Evolutionary conservation across 37 sponge, comb jelly and placozoan species (phyloP).

Genomic region (Geodia barretti): DNA sequence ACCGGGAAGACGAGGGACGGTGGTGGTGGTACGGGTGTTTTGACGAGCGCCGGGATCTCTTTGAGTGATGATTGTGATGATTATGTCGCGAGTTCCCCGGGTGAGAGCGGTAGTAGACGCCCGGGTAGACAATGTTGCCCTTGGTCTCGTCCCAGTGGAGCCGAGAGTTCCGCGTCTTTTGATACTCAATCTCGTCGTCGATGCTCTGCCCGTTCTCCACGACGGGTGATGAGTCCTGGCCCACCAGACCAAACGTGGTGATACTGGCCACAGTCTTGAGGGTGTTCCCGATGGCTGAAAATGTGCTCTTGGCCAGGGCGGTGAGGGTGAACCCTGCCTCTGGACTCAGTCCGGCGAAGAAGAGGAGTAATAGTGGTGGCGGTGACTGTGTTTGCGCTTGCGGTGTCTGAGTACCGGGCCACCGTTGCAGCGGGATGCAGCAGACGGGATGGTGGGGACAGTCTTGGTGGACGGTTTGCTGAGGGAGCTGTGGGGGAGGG

Average conservation of each 20-base stretch:
- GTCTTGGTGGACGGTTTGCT: neutral
- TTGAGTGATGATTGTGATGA: neutral
- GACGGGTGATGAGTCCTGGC: neutral
- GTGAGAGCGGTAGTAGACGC: conserved; percentile 27
- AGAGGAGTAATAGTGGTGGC: neutral
- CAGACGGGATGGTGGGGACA: too few species aligned
- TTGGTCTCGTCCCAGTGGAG: conserved; percentile 40
- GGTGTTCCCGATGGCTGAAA: conserved; percentile 36
- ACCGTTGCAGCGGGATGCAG: neutral
- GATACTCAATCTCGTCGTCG: conserved; percentile 54
- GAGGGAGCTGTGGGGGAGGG: neutral
- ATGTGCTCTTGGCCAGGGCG: conserved; percentile 25
- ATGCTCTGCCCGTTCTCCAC: conserved; percentile 50
- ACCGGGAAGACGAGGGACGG: neutral
- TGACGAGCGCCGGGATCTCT: neutral
- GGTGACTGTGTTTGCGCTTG: neutral
- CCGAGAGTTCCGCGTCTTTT: conserved; percentile 2
- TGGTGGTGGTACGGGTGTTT: neutral
- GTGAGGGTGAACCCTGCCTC: conserved; percentile 11
- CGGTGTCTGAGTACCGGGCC: neutral
- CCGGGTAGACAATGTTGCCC: conserved; percentile 35
- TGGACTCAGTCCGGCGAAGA: too few species aligned
- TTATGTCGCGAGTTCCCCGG: neutral
- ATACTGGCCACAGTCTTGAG: conserved; percentile 27
- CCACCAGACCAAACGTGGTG: conserved; percentile 19